phyloP scores from a whole-genome alignment of 1,140 invertebrate species.

The Theocolax elegans region DNA sequence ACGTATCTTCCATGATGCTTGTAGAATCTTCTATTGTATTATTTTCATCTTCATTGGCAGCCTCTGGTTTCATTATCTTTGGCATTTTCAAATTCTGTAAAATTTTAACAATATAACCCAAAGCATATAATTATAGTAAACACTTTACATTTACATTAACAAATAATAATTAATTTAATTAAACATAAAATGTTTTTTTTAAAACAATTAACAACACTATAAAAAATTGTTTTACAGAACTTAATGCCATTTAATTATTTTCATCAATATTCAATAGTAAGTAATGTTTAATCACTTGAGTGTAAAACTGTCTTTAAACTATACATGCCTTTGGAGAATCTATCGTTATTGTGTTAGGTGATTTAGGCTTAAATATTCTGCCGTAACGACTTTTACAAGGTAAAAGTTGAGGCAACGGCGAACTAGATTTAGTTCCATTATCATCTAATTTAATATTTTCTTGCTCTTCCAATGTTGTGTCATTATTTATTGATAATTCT shows the following conservation, averaged over 20 bases:
- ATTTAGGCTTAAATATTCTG: conserved; percentile 40
- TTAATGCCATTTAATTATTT: too few species aligned
- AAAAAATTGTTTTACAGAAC: too few species aligned
- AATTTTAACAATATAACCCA: conserved; percentile 11
- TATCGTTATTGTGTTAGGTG: conserved; percentile 13
- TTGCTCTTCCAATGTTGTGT: not conserved
- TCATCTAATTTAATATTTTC: not conserved
- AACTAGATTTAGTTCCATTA: conserved; percentile 3
- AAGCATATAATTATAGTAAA: too few species aligned
- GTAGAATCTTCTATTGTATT: conserved; percentile 20
- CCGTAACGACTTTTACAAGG: conserved; percentile 33
- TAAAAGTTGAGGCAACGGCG: not conserved
- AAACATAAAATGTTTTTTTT: too few species aligned
- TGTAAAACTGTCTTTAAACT: not conserved
- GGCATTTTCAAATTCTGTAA: conserved; percentile 41
- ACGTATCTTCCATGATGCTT: conserved; percentile 1
- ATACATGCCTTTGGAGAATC: conserved; percentile 41
- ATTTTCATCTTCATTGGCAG: conserved; percentile 2
- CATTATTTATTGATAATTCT: not conserved
- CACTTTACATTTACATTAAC: too few species aligned
- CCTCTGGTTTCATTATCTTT: conserved; percentile 37
- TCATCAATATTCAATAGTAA: too few species aligned
- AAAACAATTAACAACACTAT: too few species aligned
- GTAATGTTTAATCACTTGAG: too few species aligned
- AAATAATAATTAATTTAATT: too few species aligned